phyloP scores from a whole-genome alignment of 1,140 invertebrate genomes.

The Belonocnema kinseyi region DNA sequence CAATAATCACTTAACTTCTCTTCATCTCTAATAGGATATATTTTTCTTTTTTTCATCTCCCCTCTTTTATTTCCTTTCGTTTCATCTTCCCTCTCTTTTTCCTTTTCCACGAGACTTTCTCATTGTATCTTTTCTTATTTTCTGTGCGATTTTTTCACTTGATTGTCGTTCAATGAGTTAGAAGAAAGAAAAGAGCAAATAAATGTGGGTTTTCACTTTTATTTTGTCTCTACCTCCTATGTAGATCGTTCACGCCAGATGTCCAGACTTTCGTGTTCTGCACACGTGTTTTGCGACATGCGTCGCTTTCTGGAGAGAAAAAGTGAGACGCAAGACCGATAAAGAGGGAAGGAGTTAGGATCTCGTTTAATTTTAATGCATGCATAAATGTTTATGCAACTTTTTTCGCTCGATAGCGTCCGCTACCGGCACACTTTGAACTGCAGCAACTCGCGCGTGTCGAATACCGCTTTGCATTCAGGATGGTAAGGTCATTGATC shows the following conservation, averaged over 20 bases:
- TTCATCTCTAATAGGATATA: no score
- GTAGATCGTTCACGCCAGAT: constrained; percentile 57
- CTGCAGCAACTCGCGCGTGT: not conserved
- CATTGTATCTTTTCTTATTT: constrained; percentile 24
- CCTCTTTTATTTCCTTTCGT: constrained; percentile 23
- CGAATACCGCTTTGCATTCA: not conserved
- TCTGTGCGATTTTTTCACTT: not conserved
- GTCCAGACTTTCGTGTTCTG: constrained; percentile 55
- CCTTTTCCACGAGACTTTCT: constrained; percentile 38
- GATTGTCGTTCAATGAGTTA: not conserved
- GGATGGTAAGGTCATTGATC: not conserved
- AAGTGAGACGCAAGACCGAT: constrained; percentile 41
- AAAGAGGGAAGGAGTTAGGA: constrained; percentile 43
- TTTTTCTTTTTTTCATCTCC: not conserved
- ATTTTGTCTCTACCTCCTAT: constrained; percentile 47
- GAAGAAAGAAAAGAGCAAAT: not conserved
- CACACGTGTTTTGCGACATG: constrained; percentile 56
- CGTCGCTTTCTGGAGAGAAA: constrained; percentile 42
- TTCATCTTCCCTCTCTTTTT: constrained; percentile 25
- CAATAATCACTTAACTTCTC: not conserved
- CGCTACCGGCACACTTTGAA: constrained; percentile 51
- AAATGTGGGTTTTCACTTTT: constrained; percentile 36
- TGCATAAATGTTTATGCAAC: constrained; percentile 67
- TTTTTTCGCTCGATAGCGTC: constrained; percentile 53
- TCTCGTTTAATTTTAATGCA: constrained; percentile 55